phyloP scores from a whole-genome alignment of 2,888 invertebrate species.

The Xylocampa areola region DNA sequence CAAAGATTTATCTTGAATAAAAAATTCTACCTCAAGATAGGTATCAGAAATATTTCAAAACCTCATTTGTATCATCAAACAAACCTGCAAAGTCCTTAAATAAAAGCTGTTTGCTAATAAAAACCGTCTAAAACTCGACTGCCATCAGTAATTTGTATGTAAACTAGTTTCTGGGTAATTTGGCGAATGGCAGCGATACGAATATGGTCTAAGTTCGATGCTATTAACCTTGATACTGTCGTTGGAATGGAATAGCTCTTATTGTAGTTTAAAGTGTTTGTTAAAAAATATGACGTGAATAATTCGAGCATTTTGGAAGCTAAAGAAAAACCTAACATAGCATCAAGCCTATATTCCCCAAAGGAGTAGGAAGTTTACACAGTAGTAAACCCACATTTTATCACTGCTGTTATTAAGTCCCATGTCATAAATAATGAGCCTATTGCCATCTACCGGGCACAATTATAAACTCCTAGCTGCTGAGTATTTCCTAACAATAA shows the following conservation, averaged over 20 bases:
- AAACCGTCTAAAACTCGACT: conserved; percentile 11
- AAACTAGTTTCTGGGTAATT: conserved; percentile 53
- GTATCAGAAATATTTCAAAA: conserved; percentile 29
- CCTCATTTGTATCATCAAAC: conserved; percentile 3
- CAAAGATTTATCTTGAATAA: too few species aligned
- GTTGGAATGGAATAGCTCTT: conserved; percentile 6
- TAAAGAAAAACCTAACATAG: not conserved
- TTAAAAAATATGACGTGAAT: conserved; percentile 10
- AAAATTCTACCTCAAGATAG: too few species aligned
- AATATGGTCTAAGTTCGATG: conserved; percentile 40
- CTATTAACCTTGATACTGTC: conserved; percentile 46
- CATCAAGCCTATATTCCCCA: too few species aligned
- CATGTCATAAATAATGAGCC: too few species aligned
- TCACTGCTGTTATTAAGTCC: too few species aligned
- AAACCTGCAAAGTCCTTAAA: conserved; percentile 26
- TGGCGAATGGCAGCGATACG: conserved; percentile 36
- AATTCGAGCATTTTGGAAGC: too few species aligned
- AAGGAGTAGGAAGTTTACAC: too few species aligned
- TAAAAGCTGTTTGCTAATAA: conserved; percentile 30
- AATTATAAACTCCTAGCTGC: too few species aligned
- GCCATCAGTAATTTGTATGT: conserved; percentile 35
- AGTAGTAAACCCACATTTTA: too few species aligned
- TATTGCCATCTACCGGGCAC: too few species aligned
- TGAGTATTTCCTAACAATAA: too few species aligned
- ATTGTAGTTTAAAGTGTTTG: conserved; percentile 11